Conservation (phyloP, 2,797 vertebrate species). For the Allobates femoralis region DNA sequence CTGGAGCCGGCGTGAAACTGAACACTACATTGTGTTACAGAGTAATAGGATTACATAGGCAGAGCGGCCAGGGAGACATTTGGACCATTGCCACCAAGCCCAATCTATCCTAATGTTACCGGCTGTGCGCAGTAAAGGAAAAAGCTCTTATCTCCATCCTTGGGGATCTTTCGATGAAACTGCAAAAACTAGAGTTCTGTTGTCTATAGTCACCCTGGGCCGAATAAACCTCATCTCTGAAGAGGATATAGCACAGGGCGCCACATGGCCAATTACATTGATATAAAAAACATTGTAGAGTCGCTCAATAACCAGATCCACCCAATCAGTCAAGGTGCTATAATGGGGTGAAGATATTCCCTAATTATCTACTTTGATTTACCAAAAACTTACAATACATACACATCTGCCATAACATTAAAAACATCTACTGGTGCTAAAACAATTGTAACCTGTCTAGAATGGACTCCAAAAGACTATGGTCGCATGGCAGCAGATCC, state of each 20-base stretch:
- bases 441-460: too few species aligned
- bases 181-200: neutral
- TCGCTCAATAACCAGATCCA: neutral
- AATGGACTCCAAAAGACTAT: neutral
- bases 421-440: neutral
- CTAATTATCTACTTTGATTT: neutral
- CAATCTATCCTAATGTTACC: constrained; percentile 14
- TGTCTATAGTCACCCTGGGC: neutral
- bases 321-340: neutral
- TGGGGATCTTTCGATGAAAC: neutral
- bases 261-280: neutral
- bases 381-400: neutral
- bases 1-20: constrained; percentile 25
- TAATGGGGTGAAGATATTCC: neutral
- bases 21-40: constrained; percentile 25
- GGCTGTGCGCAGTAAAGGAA: neutral
- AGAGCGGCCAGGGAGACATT: constrained; percentile 8
- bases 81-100: constrained; percentile 24
- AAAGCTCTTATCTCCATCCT: neutral
- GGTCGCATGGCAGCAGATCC: too few species aligned
- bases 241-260: neutral
- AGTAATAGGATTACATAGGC: constrained; percentile 33
- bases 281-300: neutral
- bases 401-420: neutral
- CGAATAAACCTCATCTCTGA: neutral